Evolutionary conservation across 2,888 invertebrate species (phyloP), one percentile per base, ranked within the genome.

Genomic region (Plagodis pulveraria): DNA sequence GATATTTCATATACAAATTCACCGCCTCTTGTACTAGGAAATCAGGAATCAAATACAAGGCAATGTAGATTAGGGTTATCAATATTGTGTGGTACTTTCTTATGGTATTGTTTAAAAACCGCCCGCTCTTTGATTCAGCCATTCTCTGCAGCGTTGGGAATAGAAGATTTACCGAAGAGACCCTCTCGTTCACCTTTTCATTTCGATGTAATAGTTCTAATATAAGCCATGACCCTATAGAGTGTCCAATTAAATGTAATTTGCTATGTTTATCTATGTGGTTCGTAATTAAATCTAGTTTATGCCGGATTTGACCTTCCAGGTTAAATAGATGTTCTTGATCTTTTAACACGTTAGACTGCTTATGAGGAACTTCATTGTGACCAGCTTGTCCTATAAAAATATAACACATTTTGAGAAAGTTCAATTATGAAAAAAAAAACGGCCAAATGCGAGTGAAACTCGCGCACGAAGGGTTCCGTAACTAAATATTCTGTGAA

Each of bases 101-200:
- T 36, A 95, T 87, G 57, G 95, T 74, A 56, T 94, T 94, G 51
- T 94, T 96, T n/a, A 97, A 81, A 71, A 94, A 89, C 78, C 89
- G 92, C 10, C 98, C 98, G 83, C 96, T 96, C 22, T 93, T 94
- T 10, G 96, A 95, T 50, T 94, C 92, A 5, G 95, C 95, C 96
- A 98, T 96, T 70, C 94, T 92, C 86, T 98, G 98, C 44, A 99
- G 87, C 0, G 98, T 97, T 0, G 99, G 98, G 86, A 98, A 98
- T 4, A 99, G 85, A 65, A 98, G 86, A 83, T 96, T 96, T 62
- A 94, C 93, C 67, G 95, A 94, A n/a, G 89, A 83, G 40, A 96
- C 80, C 71, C 93, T 93, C 35, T 87, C 73, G 72, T 93, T 82
- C 73, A 96, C 84, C 36, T 87, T 78, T 6, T 93, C 87, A 64